These are phyloP conservation scores for Perca schrenkii DNA, from an alignment of 2,113 vertebrate genomes.

Conservation along the genomic window DNA sequence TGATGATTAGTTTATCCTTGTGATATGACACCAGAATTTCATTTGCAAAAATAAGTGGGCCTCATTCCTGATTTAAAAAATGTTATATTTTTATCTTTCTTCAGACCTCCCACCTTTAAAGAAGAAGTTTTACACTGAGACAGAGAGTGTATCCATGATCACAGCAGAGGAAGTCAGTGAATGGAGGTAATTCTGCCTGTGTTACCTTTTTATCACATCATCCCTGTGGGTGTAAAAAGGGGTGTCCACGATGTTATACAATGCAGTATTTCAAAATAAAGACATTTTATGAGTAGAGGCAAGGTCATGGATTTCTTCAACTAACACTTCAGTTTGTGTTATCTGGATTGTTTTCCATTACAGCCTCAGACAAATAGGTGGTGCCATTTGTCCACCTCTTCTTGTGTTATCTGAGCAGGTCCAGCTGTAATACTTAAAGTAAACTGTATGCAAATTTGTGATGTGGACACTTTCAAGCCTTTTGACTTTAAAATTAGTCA, in stretches of 20 bases:
- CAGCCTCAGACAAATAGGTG: constrained; percentile 1
- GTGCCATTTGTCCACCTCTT: constrained; percentile 1
- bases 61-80: not conserved
- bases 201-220: not conserved
- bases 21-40: not conserved
- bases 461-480: not conserved
- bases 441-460: not conserved
- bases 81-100: not conserved
- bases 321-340: not conserved
- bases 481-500: too few relatives aligned
- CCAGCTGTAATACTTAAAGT: not conserved
- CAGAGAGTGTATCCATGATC: constrained; percentile 84
- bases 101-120: constrained; percentile 90
- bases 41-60: not conserved
- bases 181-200: constrained; percentile 88
- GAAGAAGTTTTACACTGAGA: constrained; percentile 93
- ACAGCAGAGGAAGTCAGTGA: constrained; percentile 85
- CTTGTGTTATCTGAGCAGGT: not conserved
- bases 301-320: not conserved
- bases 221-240: not conserved
- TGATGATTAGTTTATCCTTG: not conserved
- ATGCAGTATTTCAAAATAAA: not conserved
- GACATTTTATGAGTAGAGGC: not conserved
- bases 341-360: not conserved
- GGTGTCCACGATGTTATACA: not conserved